These are phyloP conservation scores for Notospermus geniculatus DNA, from an alignment of 1,140 invertebrate genomes.

Conservation along the genomic window DNA sequence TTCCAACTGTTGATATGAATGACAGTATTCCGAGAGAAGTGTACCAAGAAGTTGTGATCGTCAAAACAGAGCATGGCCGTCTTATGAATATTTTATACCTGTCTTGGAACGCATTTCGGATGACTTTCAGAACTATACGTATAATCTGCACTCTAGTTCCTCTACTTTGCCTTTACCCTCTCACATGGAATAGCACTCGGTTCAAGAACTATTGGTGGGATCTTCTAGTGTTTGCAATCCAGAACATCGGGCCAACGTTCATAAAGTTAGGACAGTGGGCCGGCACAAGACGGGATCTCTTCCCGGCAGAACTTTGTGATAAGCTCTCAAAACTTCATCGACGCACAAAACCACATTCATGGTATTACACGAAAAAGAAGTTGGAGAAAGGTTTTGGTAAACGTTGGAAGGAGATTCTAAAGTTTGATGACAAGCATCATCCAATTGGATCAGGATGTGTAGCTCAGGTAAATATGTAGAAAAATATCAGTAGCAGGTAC, in stretches of 20 bases:
- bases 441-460: conserved; percentile 61
- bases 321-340: conserved; percentile 54
- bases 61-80: neutral
- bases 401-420: conserved; percentile 28
- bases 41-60: conserved; percentile 1
- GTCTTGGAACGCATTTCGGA: neutral
- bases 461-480: conserved; percentile 56
- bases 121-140: conserved; percentile 13
- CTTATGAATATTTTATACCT: neutral
- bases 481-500: too few species aligned
- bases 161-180: conserved; percentile 26
- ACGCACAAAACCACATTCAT: conserved; percentile 50
- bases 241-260: conserved; percentile 58
- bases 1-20: too few species aligned
- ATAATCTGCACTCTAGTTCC: conserved; percentile 23
- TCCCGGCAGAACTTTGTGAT: conserved; percentile 55
- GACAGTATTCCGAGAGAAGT: neutral
- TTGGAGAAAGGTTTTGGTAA: conserved; percentile 27
- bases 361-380: conserved; percentile 24
- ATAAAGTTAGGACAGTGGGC: conserved; percentile 62
- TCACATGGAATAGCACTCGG: conserved; percentile 19
- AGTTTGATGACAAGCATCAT: conserved; percentile 41
- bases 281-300: conserved; percentile 58
- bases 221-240: conserved; percentile 33
- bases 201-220: conserved; percentile 21